phyloP scores from a whole-genome alignment of 2,113 vertebrate genomes.

The Pogona vitticeps region DNA sequence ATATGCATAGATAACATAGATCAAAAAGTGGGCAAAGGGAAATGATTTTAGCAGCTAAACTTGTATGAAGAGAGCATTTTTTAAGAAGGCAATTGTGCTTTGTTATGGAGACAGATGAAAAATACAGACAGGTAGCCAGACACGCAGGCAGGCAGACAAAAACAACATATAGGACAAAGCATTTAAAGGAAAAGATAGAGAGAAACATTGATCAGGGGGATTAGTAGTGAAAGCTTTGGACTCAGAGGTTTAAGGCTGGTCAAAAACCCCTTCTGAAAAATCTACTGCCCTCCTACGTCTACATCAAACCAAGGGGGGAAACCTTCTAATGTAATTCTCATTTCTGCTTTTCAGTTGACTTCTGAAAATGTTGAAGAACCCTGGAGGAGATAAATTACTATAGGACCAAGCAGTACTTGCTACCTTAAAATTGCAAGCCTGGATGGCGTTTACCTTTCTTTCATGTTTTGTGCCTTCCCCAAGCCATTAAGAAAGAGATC shows the following conservation, averaged over 20 bases:
- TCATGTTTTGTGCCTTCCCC: slow-evolving; percentile 84
- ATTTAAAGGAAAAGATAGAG: slow-evolving; percentile 68
- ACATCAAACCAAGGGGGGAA: slow-evolving; percentile 6
- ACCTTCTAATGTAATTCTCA: slow-evolving; percentile 48
- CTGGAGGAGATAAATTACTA: slow-evolving; percentile 65
- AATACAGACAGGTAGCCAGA: slow-evolving; percentile 71
- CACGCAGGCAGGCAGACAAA: slow-evolving; percentile 67
- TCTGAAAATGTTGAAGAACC: slow-evolving; percentile 75
- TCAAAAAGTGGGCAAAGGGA: slow-evolving; percentile 58
- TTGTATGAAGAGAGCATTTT: slow-evolving; percentile 64
- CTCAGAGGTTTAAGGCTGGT: slow-evolving; percentile 75
- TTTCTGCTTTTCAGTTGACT: slow-evolving; percentile 67
- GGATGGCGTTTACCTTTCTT: slow-evolving; percentile 86
- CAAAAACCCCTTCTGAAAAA: slow-evolving; percentile 63
- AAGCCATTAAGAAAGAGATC: slow-evolving; percentile 91
- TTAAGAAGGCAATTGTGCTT: slow-evolving; percentile 72
- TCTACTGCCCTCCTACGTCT: slow-evolving; percentile 49
- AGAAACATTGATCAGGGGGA: slow-evolving; percentile 64
- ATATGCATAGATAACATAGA: slow-evolving; percentile 60
- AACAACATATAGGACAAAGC: slow-evolving; percentile 75
- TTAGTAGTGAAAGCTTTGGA: slow-evolving; percentile 53
- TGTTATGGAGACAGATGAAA: slow-evolving; percentile 73
- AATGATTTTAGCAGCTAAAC: slow-evolving; percentile 58
- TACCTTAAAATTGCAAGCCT: slow-evolving; percentile 80
- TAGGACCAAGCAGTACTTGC: slow-evolving; percentile 75